Evolutionary conservation across 1,140 invertebrate genomes (phyloP), one percentile per base, ranked within the genome.

Genomic region (Eumaeus atala): DNA sequence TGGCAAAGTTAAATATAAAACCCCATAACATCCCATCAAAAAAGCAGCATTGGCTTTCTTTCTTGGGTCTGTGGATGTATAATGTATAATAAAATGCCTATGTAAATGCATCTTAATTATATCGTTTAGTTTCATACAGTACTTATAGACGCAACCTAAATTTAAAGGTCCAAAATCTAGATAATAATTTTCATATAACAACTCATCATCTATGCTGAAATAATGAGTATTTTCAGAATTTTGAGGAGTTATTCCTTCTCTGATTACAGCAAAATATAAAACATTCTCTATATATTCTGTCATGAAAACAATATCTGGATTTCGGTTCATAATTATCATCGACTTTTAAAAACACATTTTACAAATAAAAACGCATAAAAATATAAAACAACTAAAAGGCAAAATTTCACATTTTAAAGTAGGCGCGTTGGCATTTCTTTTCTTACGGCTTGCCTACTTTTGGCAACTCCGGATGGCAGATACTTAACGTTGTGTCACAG

Each of bases 111-210:
- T 56, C 54, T 82, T 83, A 47, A 87, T 59, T 70, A 84, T 85
- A 48, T 84, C 93, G 77, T 97, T 95, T 40, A 99, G 77, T 85
- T 96, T 95, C 69, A 91, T 91, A 86, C 96, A 99, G 81, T 98
- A 99, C 62, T 94, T 91, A 88, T 97, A 98, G 4, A 99, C 87
- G 92, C 97, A 96, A 21, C 95, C 95, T 62, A 99, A 90, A 89
- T 99, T 99, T 38, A 98, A 80, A 0, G 98, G 98, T 1, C 98
- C 98, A 90, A 99, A 99, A 84, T 99, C 98, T 42, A 93, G 91
- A 87, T 97, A 98, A 88, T 99, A 99, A 86, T 96, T 97, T 89
- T 98, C 96, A 88, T 99, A 99, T 1, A 96, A 89, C 40, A 97
- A 89, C 75, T 97, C 94, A 72, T 96, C 91, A 83, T 98, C 97